These are phyloP conservation scores for Ceratina australensis DNA, from an alignment of 1,140 invertebrate genomes.

Conservation along the genomic window DNA sequence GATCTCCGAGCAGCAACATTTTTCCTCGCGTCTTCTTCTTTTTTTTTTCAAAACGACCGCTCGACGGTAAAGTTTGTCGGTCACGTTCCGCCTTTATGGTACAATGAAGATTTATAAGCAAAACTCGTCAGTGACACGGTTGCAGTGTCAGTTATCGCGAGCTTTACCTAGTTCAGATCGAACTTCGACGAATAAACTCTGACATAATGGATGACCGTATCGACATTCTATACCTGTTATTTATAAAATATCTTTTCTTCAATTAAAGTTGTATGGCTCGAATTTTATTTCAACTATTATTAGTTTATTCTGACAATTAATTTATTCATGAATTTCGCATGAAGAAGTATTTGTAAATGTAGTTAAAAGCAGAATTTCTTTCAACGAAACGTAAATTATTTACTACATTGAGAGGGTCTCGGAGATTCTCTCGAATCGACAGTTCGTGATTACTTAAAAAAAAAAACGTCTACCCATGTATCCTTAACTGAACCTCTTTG, in stretches of 20 bases:
- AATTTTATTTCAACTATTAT: too few relatives aligned
- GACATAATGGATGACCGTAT: too few relatives aligned
- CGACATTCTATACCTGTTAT: too few relatives aligned
- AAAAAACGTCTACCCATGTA: slow-evolving; percentile 37
- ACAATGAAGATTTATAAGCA: slow-evolving; percentile 56
- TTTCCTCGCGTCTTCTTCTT: background rate
- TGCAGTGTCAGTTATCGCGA: background rate
- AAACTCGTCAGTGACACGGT: slow-evolving; percentile 23
- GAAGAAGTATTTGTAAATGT: too few relatives aligned
- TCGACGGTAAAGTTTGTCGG: slow-evolving; percentile 50
- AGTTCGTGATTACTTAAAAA: background rate
- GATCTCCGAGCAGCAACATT: slow-evolving; percentile 25
- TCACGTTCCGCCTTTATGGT: slow-evolving; percentile 37
- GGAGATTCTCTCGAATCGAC: background rate
- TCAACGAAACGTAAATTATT: background rate
- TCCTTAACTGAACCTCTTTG: slow-evolving; percentile 80
- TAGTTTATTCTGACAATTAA: too few relatives aligned
- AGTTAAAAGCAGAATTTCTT: background rate
- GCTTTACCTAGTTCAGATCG: background rate
- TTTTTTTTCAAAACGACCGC: background rate
- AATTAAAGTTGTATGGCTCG: too few relatives aligned
- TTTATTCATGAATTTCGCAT: too few relatives aligned
- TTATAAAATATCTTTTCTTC: too few relatives aligned
- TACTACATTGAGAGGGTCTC: background rate
- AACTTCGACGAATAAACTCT: background rate